These are phyloP conservation scores for Protobothrops flavoviridis DNA, from an alignment of 2,113 vertebrate genomes.

Conservation along the genomic window DNA sequence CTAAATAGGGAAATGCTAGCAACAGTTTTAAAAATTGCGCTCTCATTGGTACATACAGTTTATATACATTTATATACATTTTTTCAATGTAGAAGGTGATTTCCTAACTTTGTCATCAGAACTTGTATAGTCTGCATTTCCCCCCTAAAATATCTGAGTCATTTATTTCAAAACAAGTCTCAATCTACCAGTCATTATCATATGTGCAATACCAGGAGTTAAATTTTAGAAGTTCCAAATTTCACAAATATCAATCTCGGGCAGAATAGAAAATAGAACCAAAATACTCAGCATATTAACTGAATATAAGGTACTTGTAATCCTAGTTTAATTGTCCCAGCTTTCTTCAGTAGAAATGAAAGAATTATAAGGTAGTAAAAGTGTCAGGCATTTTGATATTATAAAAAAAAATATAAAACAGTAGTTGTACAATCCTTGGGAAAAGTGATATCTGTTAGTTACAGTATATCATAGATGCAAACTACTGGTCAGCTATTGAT, in stretches of 20 bases:
- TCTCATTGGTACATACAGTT: not conserved
- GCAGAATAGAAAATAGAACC: not conserved
- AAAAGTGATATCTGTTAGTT: not conserved
- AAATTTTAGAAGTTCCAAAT: not conserved
- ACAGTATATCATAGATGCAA: not conserved
- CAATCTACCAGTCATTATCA: not conserved
- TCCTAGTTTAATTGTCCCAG: not conserved
- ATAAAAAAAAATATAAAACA: not conserved
- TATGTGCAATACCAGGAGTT: not conserved
- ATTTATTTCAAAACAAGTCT: not conserved
- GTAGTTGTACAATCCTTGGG: not conserved
- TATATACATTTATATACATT: not conserved
- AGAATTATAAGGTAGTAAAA: not conserved
- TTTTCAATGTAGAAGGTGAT: not conserved
- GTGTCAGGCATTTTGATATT: not conserved
- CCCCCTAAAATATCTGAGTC: not conserved
- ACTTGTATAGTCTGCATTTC: not conserved
- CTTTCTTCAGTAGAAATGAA: not conserved
- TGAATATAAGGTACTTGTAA: not conserved
- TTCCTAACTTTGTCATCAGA: not conserved
- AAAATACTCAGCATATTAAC: not conserved
- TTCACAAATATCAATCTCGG: not conserved
- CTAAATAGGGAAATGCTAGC: not conserved
- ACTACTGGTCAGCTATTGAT: not conserved
- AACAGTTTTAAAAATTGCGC: not conserved